Evolutionary conservation across 2,797 vertebrate species (phyloP), one percentile per base, ranked within the genome.

Genomic region (Poeciliopsis turneri): DNA sequence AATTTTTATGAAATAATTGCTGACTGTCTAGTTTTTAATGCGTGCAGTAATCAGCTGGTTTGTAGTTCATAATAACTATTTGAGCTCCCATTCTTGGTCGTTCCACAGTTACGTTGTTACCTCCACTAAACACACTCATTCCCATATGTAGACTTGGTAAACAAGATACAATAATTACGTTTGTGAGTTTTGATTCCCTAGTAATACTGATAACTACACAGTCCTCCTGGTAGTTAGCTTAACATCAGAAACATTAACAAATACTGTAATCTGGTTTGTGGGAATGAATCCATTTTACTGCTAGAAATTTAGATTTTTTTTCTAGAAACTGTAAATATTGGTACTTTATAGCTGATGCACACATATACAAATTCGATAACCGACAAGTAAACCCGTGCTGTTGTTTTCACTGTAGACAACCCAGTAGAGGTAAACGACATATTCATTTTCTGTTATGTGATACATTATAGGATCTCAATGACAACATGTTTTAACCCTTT

Each of bases 381-480:
- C 9, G 23, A 23, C 1, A 66, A 20, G 6, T 4, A 20, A 23
- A 18, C 61, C 18, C 10, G 16, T 66, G 43, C 2, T 46, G 25
- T 28, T 45, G 73, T 72, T 57, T 28, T 57, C 49, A 57, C n/a
- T 57, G 55, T 28, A 57, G 53, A 57, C 25, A 57, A 13, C 53
- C 4, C 12, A 57, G 9, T 0, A 28, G 55, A 57, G 11, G 11
- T n/a, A 57, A 28, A 57, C 0, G 1, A 28, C 25, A 59, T 13
- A 23, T 23, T 59, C 33, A 57, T 23, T 78, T 76, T n/a, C 74
- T 74, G 77, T 47, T 53, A 46, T 39, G 30, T 43, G 49, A 23
- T 68, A 47, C 30, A n/a, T 77, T 80, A 69, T 86, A 78, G 39
- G 53, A 47, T 79, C 47, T 64, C 47, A 72, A 59, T 30, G 72